Percentiles rank a stretch among this genome's conserved stretches.
Evolutionary conservation across 2,888 invertebrate species (phyloP).

Genomic region (Troides helena): DNA sequence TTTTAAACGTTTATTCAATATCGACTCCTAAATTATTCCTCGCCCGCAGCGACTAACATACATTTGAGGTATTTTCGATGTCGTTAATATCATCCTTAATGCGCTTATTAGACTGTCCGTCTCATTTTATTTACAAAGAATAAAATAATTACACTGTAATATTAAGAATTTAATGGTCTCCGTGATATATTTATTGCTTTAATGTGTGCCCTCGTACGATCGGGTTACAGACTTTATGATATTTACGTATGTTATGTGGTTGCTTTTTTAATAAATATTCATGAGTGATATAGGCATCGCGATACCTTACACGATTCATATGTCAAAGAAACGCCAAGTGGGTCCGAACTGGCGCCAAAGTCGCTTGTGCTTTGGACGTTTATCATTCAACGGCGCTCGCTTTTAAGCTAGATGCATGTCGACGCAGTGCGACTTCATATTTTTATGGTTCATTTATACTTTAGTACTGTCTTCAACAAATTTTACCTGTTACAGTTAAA

Average conservation of each 20-base stretch:
- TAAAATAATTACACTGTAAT: constrained; percentile 66
- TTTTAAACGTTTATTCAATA: constrained; percentile 22
- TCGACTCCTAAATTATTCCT: constrained; percentile 44
- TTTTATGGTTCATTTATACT: constrained; percentile 64
- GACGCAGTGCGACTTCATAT: constrained; percentile 65
- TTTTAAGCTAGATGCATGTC: constrained; percentile 61
- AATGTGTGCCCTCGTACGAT: constrained; percentile 53
- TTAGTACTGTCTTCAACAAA: constrained; percentile 64
- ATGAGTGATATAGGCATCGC: constrained; percentile 77
- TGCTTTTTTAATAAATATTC: constrained; percentile 76
- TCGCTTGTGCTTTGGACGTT: constrained; percentile 44
- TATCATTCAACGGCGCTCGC: constrained; percentile 52
- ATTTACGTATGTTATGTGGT: constrained; percentile 48
- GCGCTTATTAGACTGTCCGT: constrained; percentile 60
- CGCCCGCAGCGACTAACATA: constrained; percentile 54
- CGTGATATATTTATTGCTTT: constrained; percentile 69
- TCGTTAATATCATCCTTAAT: constrained; percentile 61
- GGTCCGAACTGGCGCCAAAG: constrained; percentile 44
- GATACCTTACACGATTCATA: constrained; percentile 72
- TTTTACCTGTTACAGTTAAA: constrained; percentile 57
- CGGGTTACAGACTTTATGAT: constrained; percentile 54
- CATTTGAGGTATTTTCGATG: constrained; percentile 45
- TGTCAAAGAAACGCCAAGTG: constrained; percentile 70
- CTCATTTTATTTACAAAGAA: constrained; percentile 60
- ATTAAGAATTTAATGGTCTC: constrained; percentile 55